phyloP scores from a whole-genome alignment of 2,113 vertebrate genomes.

The Dipodomys spectabilis region DNA sequence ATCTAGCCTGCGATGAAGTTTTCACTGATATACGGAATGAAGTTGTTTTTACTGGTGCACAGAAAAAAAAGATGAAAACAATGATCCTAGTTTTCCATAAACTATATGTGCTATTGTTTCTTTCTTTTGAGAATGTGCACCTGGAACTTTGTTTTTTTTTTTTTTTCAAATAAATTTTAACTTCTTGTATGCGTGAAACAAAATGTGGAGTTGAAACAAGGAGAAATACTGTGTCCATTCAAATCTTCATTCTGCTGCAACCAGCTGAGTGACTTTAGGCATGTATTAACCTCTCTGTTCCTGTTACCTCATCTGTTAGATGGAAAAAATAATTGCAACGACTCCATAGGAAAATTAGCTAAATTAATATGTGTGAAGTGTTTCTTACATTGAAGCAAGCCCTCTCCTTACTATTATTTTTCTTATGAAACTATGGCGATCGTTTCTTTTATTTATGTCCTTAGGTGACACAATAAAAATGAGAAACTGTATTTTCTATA shows the following conservation, averaged over 20 bases:
- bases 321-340: background rate
- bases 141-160: slow-evolving; percentile 49
- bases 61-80: background rate
- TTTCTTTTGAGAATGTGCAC: background rate
- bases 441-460: slow-evolving; percentile 7
- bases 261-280: background rate
- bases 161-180: slow-evolving; percentile 25
- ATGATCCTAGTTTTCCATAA: background rate
- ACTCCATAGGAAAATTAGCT: background rate
- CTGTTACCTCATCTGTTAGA: background rate
- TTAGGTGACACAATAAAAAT: slow-evolving; percentile 14
- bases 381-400: background rate
- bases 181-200: background rate
- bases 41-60: too few relatives aligned
- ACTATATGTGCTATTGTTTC: background rate
- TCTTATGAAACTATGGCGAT: background rate
- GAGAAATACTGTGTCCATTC: background rate
- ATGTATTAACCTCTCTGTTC: background rate
- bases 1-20: background rate
- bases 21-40: background rate
- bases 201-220: background rate
- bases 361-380: background rate
- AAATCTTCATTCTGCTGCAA: background rate
- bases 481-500: slow-evolving; percentile 21
- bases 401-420: background rate